Evolutionary conservation across 2,888 invertebrate genomes (phyloP), one percentile per base, ranked within the genome.

Genomic region (Xylophagus ater): DNA sequence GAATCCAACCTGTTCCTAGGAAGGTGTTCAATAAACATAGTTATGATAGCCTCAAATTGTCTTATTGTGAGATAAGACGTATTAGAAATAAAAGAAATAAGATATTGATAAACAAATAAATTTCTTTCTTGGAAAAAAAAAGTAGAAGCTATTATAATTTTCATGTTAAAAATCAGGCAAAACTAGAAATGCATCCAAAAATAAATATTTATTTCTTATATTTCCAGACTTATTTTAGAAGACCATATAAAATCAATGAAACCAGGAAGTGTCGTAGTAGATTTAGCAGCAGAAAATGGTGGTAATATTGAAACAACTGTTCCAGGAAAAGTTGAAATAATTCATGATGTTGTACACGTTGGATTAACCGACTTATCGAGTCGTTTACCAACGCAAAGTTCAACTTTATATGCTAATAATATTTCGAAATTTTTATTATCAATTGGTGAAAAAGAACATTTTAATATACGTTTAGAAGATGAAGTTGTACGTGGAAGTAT

Each of bases 391-490:
- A 83, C 87, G 1, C 87, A 88, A 61, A 81, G 86, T 37, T 85
- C 85, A 19, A 85, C 85, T 0, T 68, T 90, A 15, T 90, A 88
- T 57, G 85, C 82, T n/a, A 90, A 90, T 61, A 90, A 90, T 57
- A 85, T 90, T 49, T 82, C 86, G 13, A 90, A 90, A 56, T 79
- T 89, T 51, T 65, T 90, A 7, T 65, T 89, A 2, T 52, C 51
- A 21, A 50, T 50, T 17, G 49, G 51, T 12, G 74, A 76, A 42
- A 73, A 86, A 47, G 78, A 87, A 49, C 79, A 84, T 57, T 89
- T 79, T 65, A 61, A 80, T 60, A 76, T 89, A 41, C 79, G 87
- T 62, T 61, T 88, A 43, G 76, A 81, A 48, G 89, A 90, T 62
- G 89, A 90, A 60, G 89, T 90, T 34, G 80, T 86, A 1, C 71